Base-by-base conservation (phyloP, 2,113 vertebrate species). In the Ciconia boyciana region DNA sequence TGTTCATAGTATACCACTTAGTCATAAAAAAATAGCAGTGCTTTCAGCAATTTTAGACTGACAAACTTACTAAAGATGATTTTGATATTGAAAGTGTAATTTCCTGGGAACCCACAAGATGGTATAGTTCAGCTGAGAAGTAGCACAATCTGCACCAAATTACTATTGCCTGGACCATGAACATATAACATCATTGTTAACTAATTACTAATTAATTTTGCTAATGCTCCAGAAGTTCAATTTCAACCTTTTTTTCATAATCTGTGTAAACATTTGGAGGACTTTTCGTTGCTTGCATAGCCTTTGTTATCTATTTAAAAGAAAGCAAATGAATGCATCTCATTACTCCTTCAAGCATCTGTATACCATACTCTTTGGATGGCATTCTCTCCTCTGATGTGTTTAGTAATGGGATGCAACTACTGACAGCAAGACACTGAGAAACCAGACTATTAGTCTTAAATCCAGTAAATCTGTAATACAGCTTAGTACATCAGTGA, bases 81-180 rank as follows among this genome's bases (percentile, higher is more conserved):
- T 62, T 62, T 46, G 22, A 58, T 54, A 8, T 13, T 43, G 48
- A 57, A 90, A 48, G 44, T 96, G 96, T 66, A 80, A 83, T 96
- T 94, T 95, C 70, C 80, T 85, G 51, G 13, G 55, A 78, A 7
- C 34, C 95, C 97, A 97, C 95, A 83, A 97, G 97, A 48, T 95
- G 95, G 95, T 48, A 89, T 24, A 85, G 46, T 97, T 90, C 66
- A 95, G 83, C 94, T 89, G 72, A 71, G 70, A 14, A 83, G 58
- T 1, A 31, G 32, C 44, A 36, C 4, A 4, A 49, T 19, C 49
- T 17, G 5, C 18, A 22, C 28, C 0, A 3, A 65, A 1, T 26
- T 61, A 13, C 34, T 34, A 16, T 11, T 57, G 51, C 41, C 77
- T 90, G 69, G 20, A 34, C 34, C 13, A 8, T 22, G 16, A 44